phyloP scores from a whole-genome alignment of 1,140 invertebrate genomes.

The Drosophila trapezifrons region DNA sequence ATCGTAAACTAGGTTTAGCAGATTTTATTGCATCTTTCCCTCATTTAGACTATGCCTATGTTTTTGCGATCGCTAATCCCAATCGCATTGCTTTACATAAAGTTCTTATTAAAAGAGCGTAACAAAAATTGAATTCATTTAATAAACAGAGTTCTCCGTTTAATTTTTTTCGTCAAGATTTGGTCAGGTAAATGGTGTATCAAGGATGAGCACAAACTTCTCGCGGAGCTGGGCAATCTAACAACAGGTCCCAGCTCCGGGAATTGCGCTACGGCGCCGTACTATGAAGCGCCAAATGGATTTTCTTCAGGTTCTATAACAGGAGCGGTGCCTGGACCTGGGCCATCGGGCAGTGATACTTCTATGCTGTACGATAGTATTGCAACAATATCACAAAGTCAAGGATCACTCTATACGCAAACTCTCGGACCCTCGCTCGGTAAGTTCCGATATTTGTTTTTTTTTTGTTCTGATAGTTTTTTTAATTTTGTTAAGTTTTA shows the following conservation, averaged over 20 bases:
- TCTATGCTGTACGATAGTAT: slow-evolving; percentile 89
- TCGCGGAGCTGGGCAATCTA: slow-evolving; percentile 90
- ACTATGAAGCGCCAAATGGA: slow-evolving; percentile 87
- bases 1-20: no score
- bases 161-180: slow-evolving; percentile 85
- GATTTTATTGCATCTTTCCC: no score
- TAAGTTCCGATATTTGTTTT: slow-evolving; percentile 83
- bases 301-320: slow-evolving; percentile 85
- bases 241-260: slow-evolving; percentile 77
- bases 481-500: slow-evolving; percentile 19
- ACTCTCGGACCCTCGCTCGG: slow-evolving; percentile 89
- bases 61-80: no score
- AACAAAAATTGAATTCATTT: background rate
- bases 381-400: slow-evolving; percentile 90
- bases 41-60: no score
- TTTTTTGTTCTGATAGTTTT: slow-evolving; percentile 1
- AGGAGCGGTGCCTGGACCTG: slow-evolving; percentile 77
- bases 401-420: slow-evolving; percentile 90
- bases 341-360: slow-evolving; percentile 56
- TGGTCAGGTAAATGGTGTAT: slow-evolving; percentile 95
- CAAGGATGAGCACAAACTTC: slow-evolving; percentile 93
- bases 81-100: no score
- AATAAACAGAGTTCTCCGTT: background rate
- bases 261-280: slow-evolving; percentile 81
- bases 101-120: no score